Evolutionary conservation across 2,113 vertebrate genomes (phyloP), one percentile per base, ranked within the genome.

Genomic region (Trematomus loennbergii): DNA sequence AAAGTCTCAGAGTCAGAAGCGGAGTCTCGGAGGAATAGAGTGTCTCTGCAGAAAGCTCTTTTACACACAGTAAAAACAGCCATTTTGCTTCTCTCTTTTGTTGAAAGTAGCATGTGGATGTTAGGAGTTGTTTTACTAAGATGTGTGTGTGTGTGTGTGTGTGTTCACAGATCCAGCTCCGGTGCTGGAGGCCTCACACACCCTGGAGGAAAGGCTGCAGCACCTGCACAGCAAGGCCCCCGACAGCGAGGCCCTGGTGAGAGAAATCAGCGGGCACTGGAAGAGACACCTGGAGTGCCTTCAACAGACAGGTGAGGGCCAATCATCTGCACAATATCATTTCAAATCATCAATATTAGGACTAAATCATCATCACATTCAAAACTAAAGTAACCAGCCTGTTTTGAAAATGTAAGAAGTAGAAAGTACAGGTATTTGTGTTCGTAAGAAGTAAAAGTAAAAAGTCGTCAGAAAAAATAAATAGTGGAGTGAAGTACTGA

Each of bases 161-260:
- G 36, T 75, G 36, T 81, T 66, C 9, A 0, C 90, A 98, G 98
- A 98, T 85, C 95, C 97, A 0, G 95, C 95, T 63, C 97, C 97
- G 48, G 90, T 97, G 83, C 95, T 98, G 89, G 97, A 97, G 90
- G 96, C 96, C 58, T 95, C 96, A 0, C 96, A 95, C 76, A 95
- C 95, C 77, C 93, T 97, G 89, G 97, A 97, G 92, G 96, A 96
- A 87, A 90, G 96, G 77, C 95, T 97, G 89, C 96, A 97, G 92
- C 93, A 96, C 89, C 94, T 97, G 54, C 96, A 97, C 90, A 89
- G 92, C 88, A 94, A 93, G 0, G 93, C 96, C 78, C 93, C 96
- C 0, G 95, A 96, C 50, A 88, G 91, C 76, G 79, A 93, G 74
- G 81, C 93, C 5, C 88, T 95, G 82, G 91, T 89, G 17, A 95